Evolutionary conservation across 1,140 invertebrate species (phyloP).

Genomic region (Hycleus phaleratus): DNA sequence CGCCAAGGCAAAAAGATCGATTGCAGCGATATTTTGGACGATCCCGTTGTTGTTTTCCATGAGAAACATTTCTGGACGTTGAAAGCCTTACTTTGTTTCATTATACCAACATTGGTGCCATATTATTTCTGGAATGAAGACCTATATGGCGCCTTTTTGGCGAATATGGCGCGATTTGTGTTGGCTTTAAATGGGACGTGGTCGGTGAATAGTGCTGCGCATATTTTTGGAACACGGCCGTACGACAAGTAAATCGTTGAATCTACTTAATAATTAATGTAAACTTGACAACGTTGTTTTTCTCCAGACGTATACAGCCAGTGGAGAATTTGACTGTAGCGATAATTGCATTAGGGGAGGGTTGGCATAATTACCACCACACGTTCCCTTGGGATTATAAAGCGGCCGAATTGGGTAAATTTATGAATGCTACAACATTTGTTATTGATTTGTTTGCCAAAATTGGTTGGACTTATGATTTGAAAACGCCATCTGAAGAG

Average conservation of each 20-base stretch:
- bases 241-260: slow-evolving; percentile 51
- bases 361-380: slow-evolving; percentile 91
- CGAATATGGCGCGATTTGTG: slow-evolving; percentile 57
- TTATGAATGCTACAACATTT: slow-evolving; percentile 50
- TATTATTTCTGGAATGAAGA: slow-evolving; percentile 46
- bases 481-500: slow-evolving; percentile 53
- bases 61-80: slow-evolving; percentile 62
- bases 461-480: slow-evolving; percentile 74
- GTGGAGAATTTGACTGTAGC: slow-evolving; percentile 55
- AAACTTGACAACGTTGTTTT: slow-evolving; percentile 6
- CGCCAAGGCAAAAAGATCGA: slow-evolving; percentile 55
- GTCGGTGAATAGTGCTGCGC: slow-evolving; percentile 82
- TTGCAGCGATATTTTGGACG: slow-evolving; percentile 50
- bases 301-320: slow-evolving; percentile 54
- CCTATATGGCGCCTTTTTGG: slow-evolving; percentile 38
- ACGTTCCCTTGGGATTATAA: slow-evolving; percentile 83
- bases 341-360: slow-evolving; percentile 56
- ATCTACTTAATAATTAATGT: neutral
- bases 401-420: slow-evolving; percentile 55
- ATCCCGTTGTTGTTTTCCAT: slow-evolving; percentile 1
- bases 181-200: slow-evolving; percentile 72
- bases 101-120: slow-evolving; percentile 50
- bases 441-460: slow-evolving; percentile 59
- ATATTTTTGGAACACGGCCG: slow-evolving; percentile 63
- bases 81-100: slow-evolving; percentile 66